Conservation (phyloP, 2,888 invertebrate genomes). For the Cephus spinipes region DNA sequence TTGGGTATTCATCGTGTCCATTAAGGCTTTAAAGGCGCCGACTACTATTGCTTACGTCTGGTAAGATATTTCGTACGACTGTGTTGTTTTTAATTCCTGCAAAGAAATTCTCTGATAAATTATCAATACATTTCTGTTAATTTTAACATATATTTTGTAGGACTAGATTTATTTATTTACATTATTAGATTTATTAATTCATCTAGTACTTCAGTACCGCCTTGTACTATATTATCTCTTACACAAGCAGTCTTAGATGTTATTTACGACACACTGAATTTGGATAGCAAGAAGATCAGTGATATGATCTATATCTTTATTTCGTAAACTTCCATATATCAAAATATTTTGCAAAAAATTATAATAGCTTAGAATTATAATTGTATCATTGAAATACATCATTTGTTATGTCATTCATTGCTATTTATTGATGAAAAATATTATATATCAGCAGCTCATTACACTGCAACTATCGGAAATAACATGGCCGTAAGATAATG, state of each 20-base stretch:
- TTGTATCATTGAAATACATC: not conserved
- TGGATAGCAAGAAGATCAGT: not conserved
- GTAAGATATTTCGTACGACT: not conserved
- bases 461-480: no score
- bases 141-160: not conserved
- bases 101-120: not conserved
- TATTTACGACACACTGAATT: not conserved
- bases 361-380: not conserved
- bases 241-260: not conserved
- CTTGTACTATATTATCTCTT: not conserved
- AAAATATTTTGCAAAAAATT: not conserved
- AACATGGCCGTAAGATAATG: no score
- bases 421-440: not conserved
- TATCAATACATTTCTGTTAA: not conserved
- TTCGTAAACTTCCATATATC: not conserved
- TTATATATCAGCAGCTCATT: no score
- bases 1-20: not conserved
- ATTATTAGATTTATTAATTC: not conserved
- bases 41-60: not conserved
- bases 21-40: not conserved
- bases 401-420: not conserved
- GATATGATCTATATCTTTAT: not conserved
- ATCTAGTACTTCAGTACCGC: not conserved
- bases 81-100: not conserved
- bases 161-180: not conserved